Evolutionary conservation across 2,888 invertebrate genomes (phyloP).

Genomic region (Lasioglossum lativentre): DNA sequence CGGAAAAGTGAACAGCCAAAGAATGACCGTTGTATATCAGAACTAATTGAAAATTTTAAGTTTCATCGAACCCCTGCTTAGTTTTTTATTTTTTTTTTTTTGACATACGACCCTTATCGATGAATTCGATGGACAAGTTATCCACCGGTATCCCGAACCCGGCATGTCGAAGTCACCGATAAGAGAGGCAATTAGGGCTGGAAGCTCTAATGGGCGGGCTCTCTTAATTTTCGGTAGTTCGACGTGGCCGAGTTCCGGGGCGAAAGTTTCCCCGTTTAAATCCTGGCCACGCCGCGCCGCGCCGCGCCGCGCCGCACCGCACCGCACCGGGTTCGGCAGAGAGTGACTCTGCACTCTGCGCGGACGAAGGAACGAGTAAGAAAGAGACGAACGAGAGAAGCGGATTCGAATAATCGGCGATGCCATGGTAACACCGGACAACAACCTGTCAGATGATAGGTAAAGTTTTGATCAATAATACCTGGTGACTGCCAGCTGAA

Average conservation of each 20-base stretch:
- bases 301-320: too few relatives aligned
- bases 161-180: slow-evolving; percentile 61
- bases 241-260: slow-evolving; percentile 61
- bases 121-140: neutral
- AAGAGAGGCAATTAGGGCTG: slow-evolving; percentile 62
- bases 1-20: too few relatives aligned
- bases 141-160: slow-evolving; percentile 38
- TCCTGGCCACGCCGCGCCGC: slow-evolving; percentile 53
- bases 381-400: slow-evolving; percentile 54
- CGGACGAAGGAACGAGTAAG: slow-evolving; percentile 35
- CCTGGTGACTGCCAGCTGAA: slow-evolving; percentile 77
- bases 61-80: neutral
- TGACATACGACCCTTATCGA: neutral
- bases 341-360: slow-evolving; percentile 23
- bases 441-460: slow-evolving; percentile 85
- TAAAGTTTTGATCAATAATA: slow-evolving; percentile 84
- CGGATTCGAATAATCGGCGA: slow-evolving; percentile 82
- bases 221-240: slow-evolving; percentile 66
- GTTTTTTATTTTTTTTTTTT: too few relatives aligned
- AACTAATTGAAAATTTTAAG: too few relatives aligned
- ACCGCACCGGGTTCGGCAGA: neutral
- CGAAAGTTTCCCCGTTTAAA: slow-evolving; percentile 74
- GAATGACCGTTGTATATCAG: too few relatives aligned
- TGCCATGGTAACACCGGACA: slow-evolving; percentile 84
- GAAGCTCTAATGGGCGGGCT: slow-evolving; percentile 56